Percentiles rank a stretch among this genome's conserved stretches.
These are phyloP conservation scores for Euzetes globulus DNA, from an alignment of 2,888 invertebrate species.

Conservation along the genomic window DNA sequence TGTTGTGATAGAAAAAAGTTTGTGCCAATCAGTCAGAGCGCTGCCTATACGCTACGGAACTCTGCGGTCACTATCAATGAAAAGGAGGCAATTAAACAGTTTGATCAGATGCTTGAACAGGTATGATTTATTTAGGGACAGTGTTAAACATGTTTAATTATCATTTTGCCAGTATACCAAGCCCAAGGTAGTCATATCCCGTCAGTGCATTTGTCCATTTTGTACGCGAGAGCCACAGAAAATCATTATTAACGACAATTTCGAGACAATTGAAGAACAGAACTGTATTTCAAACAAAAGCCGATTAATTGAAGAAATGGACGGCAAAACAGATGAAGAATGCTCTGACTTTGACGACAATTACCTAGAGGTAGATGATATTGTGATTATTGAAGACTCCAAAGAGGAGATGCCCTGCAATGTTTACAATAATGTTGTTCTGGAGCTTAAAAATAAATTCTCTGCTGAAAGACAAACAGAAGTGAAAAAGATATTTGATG, in stretches of 20 bases:
- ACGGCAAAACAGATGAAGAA: neutral
- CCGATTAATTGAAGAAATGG: neutral
- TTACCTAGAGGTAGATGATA: neutral
- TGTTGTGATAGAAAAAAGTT: neutral
- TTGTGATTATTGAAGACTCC: neutral
- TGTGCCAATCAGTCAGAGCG: slow-evolving; percentile 9
- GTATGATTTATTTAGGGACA: neutral
- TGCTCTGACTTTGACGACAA: neutral
- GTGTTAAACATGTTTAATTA: neutral
- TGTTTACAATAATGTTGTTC: slow-evolving; percentile 12
- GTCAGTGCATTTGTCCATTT: slow-evolving; percentile 24
- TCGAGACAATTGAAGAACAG: neutral
- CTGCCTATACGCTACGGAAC: neutral
- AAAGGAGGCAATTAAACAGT: neutral
- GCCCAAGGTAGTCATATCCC: neutral
- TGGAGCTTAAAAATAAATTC: neutral
- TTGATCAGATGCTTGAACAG: slow-evolving; percentile 19
- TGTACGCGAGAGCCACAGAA: slow-evolving; percentile 15
- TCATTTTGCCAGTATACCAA: neutral
- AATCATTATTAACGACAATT: neutral
- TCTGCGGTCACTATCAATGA: neutral
- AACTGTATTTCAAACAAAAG: neutral
- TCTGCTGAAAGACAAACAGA: neutral
- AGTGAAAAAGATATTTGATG: neutral
- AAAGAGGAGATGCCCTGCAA: slow-evolving; percentile 12